phyloP scores from a whole-genome alignment of 2,113 vertebrate genomes.

The Ceyx melanurus region DNA sequence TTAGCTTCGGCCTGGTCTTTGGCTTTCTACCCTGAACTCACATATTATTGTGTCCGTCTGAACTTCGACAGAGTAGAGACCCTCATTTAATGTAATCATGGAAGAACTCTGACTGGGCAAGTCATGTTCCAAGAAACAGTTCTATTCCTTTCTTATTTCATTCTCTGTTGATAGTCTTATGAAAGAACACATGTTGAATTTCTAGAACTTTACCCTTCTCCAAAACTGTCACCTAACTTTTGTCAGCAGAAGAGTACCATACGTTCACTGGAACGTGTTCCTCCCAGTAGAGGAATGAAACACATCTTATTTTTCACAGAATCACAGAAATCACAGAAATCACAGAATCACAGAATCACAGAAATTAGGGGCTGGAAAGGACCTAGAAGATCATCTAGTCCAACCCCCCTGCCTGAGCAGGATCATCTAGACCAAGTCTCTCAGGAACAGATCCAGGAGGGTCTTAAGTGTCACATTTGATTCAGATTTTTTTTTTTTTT shows the following conservation, averaged over 20 bases:
- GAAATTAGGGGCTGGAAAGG: no score
- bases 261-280: neutral
- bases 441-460: no score
- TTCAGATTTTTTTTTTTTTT: neutral
- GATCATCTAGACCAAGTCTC: no score
- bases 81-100: neutral
- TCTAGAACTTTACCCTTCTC: neutral
- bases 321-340: no score
- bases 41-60: no score
- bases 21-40: no score
- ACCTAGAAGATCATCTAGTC: no score
- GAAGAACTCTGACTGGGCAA: neutral
- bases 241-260: neutral
- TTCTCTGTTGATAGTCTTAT: neutral
- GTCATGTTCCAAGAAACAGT: neutral
- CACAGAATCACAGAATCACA: no score
- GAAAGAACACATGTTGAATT: neutral
- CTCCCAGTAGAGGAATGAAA: neutral
- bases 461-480: neutral
- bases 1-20: no score
- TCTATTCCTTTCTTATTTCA: neutral
- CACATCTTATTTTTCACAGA: neutral
- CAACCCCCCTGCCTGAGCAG: no score
- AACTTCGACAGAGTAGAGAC: neutral
- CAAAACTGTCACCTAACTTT: constrained; percentile 17